Evolutionary conservation across 2,113 vertebrate species (phyloP), one percentile per base, ranked within the genome.

Genomic region (Podarcis cretensis): DNA sequence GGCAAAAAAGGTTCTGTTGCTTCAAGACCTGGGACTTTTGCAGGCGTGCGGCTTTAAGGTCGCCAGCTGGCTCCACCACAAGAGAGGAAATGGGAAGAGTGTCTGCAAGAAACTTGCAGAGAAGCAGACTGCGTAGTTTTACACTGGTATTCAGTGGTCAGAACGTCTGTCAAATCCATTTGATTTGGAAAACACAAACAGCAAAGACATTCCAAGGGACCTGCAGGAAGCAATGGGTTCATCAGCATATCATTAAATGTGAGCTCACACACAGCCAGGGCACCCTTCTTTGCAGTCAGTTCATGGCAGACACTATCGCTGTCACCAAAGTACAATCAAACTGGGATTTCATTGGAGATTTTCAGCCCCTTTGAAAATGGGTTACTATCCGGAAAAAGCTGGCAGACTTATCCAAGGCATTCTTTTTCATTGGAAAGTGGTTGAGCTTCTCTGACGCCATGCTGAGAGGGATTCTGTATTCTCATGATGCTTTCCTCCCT

Each of bases 31-130:
- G 78, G 3, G 93, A 94, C 91, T 92, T 63, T 93, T 88, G 92
- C 87, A 92, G 91, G 76, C 81, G 0, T 94, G 86, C 12, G 9
- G 93, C 92, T 91, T 90, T 57, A 90, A 88, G 93, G 63, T 93
- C 94, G 93, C 92, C 93, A 95, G 95, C 93, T 95, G 93, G 91
- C 94, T 94, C 83, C 87, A 93, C 90, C 89, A 89, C 88, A 95
- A 89, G 68, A 92, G 93, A 95, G 68, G 13, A 84, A 93, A 95
- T 83, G 90, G 95, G 81, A 84, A 91, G 68, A 92, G 87, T 90
- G 93, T 95, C 95, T 95, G 94, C 94, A 94, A 94, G 88, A n/a
- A 95, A 95, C 94, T 96, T 96, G 92, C 91, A 91, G 59, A 85
- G 91, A 30, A 91, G 66, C 74, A 90, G 81, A 18, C 35, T 85